Conservation (phyloP, 1,140 invertebrate genomes). For the Dolichoris vasculosae region DNA sequence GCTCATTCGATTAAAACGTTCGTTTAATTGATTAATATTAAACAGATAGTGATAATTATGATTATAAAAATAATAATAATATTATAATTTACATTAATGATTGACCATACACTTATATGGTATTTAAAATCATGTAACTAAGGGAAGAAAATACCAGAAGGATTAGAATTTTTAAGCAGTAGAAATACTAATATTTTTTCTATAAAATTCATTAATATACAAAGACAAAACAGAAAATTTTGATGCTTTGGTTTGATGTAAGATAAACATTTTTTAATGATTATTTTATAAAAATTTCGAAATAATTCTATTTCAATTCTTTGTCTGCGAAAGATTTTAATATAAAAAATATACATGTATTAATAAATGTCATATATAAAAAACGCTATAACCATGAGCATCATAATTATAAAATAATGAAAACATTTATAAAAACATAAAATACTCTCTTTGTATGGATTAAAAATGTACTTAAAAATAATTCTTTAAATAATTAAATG, state of each 20-base stretch:
- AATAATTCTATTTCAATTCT: neutral
- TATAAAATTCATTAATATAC: neutral
- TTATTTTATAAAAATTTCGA: neutral
- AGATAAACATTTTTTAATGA: neutral
- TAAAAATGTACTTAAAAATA: neutral
- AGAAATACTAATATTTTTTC: neutral
- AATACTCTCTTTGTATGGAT: neutral
- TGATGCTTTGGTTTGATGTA: neutral
- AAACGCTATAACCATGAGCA: neutral
- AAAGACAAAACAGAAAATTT: neutral
- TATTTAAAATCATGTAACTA: neutral
- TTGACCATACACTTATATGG: constrained; percentile 33
- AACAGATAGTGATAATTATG: constrained; percentile 24
- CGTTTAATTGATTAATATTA: constrained; percentile 21
- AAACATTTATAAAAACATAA: neutral
- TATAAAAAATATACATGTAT: neutral
- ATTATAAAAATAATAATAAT: constrained; percentile 40
- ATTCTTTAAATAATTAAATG: neutral
- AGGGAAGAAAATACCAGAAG: constrained; percentile 3
- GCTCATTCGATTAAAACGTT: neutral
- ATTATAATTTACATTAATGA: constrained; percentile 46
- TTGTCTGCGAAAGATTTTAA: neutral
- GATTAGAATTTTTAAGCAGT: neutral
- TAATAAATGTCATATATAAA: neutral
- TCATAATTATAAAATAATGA: constrained; percentile 5